Evolutionary conservation across 2,113 vertebrate species (phyloP).

Genomic region (Elgaria multicarinata): DNA sequence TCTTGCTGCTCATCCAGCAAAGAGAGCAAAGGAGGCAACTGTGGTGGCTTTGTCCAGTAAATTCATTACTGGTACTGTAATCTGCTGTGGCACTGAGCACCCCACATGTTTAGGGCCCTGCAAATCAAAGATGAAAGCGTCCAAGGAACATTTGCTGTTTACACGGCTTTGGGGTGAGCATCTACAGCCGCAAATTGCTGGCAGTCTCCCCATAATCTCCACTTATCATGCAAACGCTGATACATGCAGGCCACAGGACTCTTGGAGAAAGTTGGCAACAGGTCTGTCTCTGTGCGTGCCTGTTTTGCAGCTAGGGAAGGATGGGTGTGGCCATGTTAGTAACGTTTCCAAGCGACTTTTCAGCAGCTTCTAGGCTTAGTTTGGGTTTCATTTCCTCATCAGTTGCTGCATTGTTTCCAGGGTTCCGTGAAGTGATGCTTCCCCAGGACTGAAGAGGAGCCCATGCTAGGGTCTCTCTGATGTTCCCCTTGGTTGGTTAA

Average conservation of each 20-base stretch:
- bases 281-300: neutral
- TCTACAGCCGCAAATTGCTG: fast-evolving
- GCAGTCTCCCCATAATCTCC: neutral
- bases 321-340: neutral
- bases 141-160: neutral
- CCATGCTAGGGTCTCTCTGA: too few relatives aligned
- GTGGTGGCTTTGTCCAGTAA: neutral
- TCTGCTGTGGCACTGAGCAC: neutral
- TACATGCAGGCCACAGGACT: too few relatives aligned
- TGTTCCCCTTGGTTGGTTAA: neutral
- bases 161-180: too few relatives aligned
- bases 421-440: neutral
- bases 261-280: neutral
- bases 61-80: too few relatives aligned
- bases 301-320: neutral
- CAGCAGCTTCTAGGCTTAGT: neutral
- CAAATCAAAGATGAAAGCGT: neutral
- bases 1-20: too few relatives aligned
- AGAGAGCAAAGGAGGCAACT: neutral
- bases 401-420: neutral
- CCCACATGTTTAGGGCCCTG: neutral
- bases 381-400: neutral
- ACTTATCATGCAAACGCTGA: neutral
- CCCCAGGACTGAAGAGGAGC: too few relatives aligned
- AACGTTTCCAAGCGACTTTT: neutral